These are phyloP conservation scores for Siniperca obscura DNA, from an alignment of 2,797 vertebrate genomes.

Conservation along the genomic window DNA sequence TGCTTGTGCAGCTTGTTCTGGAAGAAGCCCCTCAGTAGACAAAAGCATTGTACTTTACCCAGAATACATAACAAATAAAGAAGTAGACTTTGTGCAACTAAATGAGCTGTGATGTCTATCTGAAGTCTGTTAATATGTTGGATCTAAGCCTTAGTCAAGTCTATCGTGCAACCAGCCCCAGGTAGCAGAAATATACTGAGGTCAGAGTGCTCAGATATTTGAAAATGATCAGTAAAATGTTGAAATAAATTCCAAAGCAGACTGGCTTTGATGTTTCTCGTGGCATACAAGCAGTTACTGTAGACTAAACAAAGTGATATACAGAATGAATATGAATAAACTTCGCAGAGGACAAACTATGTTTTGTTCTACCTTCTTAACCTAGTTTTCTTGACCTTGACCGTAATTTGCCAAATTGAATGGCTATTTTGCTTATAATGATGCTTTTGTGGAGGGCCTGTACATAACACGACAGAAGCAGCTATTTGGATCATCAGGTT, in stretches of 20 bases:
- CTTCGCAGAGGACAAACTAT: not conserved
- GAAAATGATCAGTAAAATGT: conserved; percentile 5
- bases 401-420: not conserved
- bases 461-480: conserved; percentile 24
- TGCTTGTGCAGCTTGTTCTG: conserved; percentile 13
- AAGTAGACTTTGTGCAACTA: conserved; percentile 1
- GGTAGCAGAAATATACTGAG: conserved; percentile 1
- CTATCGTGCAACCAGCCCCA: not conserved
- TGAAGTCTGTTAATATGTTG: conserved; percentile 4
- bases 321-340: not conserved
- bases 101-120: conserved; percentile 27
- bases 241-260: not conserved
- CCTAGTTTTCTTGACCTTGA: not conserved
- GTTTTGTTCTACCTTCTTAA: not conserved
- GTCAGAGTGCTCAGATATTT: conserved; percentile 12
- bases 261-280: not conserved
- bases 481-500: conserved; percentile 58
- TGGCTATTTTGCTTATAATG: not conserved
- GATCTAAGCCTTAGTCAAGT: not conserved
- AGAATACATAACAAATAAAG: conserved; percentile 1
- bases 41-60: not conserved
- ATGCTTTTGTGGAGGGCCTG: conserved; percentile 15
- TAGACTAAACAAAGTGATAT: not conserved
- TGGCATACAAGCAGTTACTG: not conserved
- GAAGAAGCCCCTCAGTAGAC: not conserved